Evolutionary conservation across 2,888 invertebrate genomes (phyloP).

Genomic region (Dichetophora obliterata): DNA sequence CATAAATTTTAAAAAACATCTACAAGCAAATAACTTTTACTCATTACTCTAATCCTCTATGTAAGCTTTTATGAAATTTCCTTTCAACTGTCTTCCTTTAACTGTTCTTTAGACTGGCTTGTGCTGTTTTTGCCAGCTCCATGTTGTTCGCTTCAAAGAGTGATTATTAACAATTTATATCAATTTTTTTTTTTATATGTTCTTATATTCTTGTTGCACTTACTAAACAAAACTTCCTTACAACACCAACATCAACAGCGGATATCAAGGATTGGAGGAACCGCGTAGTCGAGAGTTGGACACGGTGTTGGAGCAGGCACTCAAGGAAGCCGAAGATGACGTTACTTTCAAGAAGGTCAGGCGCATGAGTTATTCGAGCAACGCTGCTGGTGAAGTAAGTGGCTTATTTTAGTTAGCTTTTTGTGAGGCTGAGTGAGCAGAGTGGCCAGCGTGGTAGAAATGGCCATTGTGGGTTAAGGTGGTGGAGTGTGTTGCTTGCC

Average conservation of each 20-base stretch:
- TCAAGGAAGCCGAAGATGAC: conserved; percentile 77
- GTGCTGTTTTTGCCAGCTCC: no score
- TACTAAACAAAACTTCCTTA: neutral
- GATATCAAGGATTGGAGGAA: conserved; percentile 63
- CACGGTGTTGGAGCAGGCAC: conserved; percentile 76
- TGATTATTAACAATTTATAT: conserved; percentile 10
- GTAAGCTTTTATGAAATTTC: neutral
- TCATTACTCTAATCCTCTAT: neutral
- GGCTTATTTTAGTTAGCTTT: neutral
- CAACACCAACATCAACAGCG: conserved; percentile 44
- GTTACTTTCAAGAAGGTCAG: conserved; percentile 80
- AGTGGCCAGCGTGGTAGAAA: neutral
- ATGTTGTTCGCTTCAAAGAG: conserved; percentile 3
- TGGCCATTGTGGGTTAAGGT: neutral
- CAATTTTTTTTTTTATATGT: neutral
- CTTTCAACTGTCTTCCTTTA: neutral
- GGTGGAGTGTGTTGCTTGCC: neutral
- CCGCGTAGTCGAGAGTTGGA: conserved; percentile 71
- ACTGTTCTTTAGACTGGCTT: no score
- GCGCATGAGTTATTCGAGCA: conserved; percentile 80
- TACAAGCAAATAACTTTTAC: no score
- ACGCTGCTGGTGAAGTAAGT: conserved; percentile 77
- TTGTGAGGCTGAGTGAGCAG: neutral
- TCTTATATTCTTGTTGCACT: neutral
- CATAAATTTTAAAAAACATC: no score